Conservation (phyloP, 1,140 invertebrate genomes). For the Drosophila orosa region DNA sequence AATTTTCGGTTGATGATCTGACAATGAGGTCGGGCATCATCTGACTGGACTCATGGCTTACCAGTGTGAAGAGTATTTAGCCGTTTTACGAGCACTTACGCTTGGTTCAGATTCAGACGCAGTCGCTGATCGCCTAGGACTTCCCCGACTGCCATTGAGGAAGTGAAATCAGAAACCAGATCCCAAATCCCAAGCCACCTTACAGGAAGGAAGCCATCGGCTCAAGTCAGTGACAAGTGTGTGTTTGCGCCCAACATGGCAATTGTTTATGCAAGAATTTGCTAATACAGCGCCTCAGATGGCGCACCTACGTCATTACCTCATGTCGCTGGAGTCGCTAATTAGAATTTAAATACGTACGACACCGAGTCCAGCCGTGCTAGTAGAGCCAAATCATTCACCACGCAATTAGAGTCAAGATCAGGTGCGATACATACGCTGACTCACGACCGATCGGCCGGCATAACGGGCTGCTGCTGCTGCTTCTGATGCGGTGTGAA, state of each 20-base stretch:
- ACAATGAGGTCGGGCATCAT: constrained; percentile 25
- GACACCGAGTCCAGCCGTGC: constrained; percentile 4
- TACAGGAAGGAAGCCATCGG: constrained; percentile 42
- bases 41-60: constrained; percentile 35
- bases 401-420: constrained; percentile 24
- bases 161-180: constrained; percentile 50
- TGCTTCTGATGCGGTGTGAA: constrained; percentile 47
- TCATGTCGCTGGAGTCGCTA: constrained; percentile 48
- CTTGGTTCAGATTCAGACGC: constrained; percentile 23
- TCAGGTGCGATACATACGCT: constrained; percentile 11
- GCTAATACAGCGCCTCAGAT: constrained; percentile 28
- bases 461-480: constrained; percentile 30
- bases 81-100: constrained; percentile 25
- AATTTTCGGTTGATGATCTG: constrained; percentile 22
- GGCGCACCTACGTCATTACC: constrained; percentile 64
- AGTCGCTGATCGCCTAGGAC: constrained; percentile 34
- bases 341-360: constrained; percentile 53
- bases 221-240: constrained; percentile 25
- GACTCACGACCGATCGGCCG: constrained; percentile 28
- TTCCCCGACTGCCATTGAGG: constrained; percentile 39
- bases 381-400: constrained; percentile 55
- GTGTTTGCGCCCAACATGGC: constrained; percentile 16
- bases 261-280: constrained; percentile 59
- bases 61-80: constrained; percentile 17
- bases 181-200: constrained; percentile 3